Conservation (phyloP, 2,888 invertebrate species). For the Netelia melanura region DNA sequence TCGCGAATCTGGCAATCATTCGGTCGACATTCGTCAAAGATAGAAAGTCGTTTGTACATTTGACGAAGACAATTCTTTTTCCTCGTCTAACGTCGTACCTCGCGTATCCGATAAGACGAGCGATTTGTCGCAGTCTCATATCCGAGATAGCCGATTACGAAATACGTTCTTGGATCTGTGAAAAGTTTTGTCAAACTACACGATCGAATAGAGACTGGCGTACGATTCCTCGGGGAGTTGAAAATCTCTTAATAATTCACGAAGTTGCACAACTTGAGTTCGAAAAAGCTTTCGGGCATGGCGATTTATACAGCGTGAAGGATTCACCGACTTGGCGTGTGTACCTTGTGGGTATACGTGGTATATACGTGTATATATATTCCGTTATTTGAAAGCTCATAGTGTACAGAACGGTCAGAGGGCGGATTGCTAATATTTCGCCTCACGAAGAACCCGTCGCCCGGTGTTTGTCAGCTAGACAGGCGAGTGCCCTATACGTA, state of each 20-base stretch:
- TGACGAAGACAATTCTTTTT: slow-evolving; percentile 14
- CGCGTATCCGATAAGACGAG: slow-evolving; percentile 16
- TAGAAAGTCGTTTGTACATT: not conserved
- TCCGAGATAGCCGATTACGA: not conserved
- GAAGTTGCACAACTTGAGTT: not conserved
- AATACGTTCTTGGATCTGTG: not conserved
- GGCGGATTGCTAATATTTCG: slow-evolving; percentile 7
- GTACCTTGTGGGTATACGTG: not conserved
- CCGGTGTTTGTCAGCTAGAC: slow-evolving; percentile 28
- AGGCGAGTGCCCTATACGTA: slow-evolving; percentile 13
- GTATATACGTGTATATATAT: not conserved
- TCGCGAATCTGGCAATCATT: slow-evolving; percentile 69
- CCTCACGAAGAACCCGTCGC: slow-evolving; percentile 10
- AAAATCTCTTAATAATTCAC: slow-evolving; percentile 33
- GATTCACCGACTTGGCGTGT: slow-evolving; percentile 15
- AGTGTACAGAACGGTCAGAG: slow-evolving; percentile 1
- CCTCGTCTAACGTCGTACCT: not conserved
- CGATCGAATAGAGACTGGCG: not conserved
- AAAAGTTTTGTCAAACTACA: slow-evolving; percentile 23
- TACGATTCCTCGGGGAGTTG: not conserved
- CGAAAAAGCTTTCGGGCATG: not conserved
- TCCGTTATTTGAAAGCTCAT: slow-evolving; percentile 6
- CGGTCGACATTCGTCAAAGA: not conserved
- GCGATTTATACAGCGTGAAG: not conserved
- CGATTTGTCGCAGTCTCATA: slow-evolving; percentile 11